These are phyloP conservation scores for Andrena minutula DNA, from an alignment of 2,888 invertebrate species.

Conservation along the genomic window DNA sequence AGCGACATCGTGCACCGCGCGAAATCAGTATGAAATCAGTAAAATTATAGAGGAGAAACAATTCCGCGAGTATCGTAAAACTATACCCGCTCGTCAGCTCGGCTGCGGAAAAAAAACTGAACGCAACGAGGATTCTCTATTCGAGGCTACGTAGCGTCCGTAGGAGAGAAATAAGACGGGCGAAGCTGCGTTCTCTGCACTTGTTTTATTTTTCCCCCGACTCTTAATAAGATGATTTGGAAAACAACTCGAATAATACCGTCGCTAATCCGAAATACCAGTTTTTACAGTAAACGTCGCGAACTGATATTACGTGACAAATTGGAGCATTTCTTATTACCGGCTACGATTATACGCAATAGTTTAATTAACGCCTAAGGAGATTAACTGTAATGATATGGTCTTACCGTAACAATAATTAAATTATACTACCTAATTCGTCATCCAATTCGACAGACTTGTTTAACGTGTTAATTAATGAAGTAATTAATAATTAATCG, in stretches of 20 bases:
- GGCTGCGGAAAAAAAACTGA: background rate
- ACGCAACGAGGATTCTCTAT: background rate
- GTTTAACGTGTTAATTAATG: conserved; percentile 53
- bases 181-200: conserved; percentile 31
- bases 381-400: conserved; percentile 80
- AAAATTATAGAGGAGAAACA: conserved; percentile 27
- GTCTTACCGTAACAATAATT: conserved; percentile 78
- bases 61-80: background rate
- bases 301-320: conserved; percentile 66
- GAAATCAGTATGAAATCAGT: conserved; percentile 30
- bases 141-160: background rate
- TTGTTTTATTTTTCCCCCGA: conserved; percentile 49
- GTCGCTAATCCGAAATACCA: conserved; percentile 63
- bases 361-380: conserved; percentile 77
- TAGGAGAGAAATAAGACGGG: conserved; percentile 1
- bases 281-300: conserved; percentile 65
- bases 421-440: conserved; percentile 76
- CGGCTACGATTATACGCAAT: conserved; percentile 73
- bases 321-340: conserved; percentile 69
- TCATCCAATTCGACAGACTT: conserved; percentile 52
- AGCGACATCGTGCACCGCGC: conserved; percentile 31
- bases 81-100: background rate
- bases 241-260: conserved; percentile 65
- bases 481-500: conserved; percentile 58
- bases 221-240: conserved; percentile 53